These are phyloP conservation scores for Amia ocellicauda DNA, from an alignment of 2,113 vertebrate genomes.

Conservation along the genomic window DNA sequence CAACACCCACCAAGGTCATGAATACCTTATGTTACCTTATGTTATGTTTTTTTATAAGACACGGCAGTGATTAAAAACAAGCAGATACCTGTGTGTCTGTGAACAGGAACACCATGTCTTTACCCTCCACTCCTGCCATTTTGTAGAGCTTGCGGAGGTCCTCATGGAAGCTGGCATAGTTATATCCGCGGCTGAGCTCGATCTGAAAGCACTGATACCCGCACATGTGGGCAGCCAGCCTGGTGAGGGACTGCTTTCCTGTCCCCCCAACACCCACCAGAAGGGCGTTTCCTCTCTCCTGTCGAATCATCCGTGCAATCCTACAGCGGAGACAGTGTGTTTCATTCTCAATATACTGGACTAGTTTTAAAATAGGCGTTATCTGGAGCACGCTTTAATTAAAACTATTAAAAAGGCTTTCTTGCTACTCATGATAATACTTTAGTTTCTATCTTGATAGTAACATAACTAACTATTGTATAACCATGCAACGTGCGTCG, in stretches of 20 bases:
- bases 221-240: slow-evolving; percentile 78
- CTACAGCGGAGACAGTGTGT: slow-evolving; percentile 39
- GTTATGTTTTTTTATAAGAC: no score
- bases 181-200: slow-evolving; percentile 79
- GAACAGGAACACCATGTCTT: slow-evolving; percentile 83
- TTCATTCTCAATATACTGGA: no score
- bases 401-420: no score
- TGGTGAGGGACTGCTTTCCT: slow-evolving; percentile 80
- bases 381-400: no score
- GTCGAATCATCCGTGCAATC: slow-evolving; percentile 82
- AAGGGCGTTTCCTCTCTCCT: slow-evolving; percentile 81
- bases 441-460: no score
- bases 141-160: slow-evolving; percentile 78
- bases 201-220: slow-evolving; percentile 79
- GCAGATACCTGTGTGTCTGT: slow-evolving; percentile 80
- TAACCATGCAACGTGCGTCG: no score
- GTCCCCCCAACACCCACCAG: slow-evolving; percentile 83
- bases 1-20: no score
- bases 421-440: no score
- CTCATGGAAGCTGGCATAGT: slow-evolving; percentile 79
- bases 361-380: no score
- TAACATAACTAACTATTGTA: no score
- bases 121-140: slow-evolving; percentile 77
- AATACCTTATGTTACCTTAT: no score
- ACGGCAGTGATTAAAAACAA: no score